Evolutionary conservation across 2,113 vertebrate species (phyloP).

Genomic region (Macquaria ambigua): DNA sequence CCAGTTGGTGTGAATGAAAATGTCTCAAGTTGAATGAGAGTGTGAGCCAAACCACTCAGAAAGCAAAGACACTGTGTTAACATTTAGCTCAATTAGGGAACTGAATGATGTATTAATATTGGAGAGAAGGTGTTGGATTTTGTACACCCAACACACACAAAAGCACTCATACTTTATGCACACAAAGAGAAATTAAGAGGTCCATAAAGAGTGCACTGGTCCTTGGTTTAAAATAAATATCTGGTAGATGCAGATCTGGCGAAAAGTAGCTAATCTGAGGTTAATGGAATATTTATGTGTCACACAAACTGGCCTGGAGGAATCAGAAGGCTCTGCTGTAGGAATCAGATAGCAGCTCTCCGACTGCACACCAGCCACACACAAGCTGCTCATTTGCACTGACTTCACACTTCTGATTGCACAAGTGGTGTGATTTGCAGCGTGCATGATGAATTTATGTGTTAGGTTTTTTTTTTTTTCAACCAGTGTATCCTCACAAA

Average conservation of each 20-base stretch:
- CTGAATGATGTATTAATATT: background rate
- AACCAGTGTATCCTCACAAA: conserved; percentile 27
- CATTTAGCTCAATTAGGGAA: background rate
- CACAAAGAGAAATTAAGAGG: background rate
- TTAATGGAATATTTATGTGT: conserved; percentile 66
- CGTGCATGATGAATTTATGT: conserved; percentile 49
- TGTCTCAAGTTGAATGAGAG: conserved; percentile 19
- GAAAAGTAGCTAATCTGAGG: conserved; percentile 45
- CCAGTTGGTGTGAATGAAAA: conserved; percentile 44
- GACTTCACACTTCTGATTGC: conserved; percentile 74
- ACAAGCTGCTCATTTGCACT: conserved; percentile 75
- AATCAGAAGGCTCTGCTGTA: conserved; percentile 53
- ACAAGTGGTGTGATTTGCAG: conserved; percentile 62
- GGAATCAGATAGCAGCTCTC: conserved; percentile 60
- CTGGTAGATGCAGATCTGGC: conserved; percentile 37
- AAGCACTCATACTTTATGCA: background rate
- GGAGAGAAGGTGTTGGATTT: background rate
- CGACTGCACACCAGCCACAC: conserved; percentile 55
- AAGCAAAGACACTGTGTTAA: background rate
- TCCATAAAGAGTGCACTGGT: background rate
- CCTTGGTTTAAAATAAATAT: conserved; percentile 36
- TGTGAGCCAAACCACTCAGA: conserved; percentile 7
- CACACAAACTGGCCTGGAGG: conserved; percentile 60
- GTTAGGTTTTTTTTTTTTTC: conserved; percentile 23
- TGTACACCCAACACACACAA: background rate